phyloP scores from a whole-genome alignment of 2,888 invertebrate species.

The Apodemia duryi region DNA sequence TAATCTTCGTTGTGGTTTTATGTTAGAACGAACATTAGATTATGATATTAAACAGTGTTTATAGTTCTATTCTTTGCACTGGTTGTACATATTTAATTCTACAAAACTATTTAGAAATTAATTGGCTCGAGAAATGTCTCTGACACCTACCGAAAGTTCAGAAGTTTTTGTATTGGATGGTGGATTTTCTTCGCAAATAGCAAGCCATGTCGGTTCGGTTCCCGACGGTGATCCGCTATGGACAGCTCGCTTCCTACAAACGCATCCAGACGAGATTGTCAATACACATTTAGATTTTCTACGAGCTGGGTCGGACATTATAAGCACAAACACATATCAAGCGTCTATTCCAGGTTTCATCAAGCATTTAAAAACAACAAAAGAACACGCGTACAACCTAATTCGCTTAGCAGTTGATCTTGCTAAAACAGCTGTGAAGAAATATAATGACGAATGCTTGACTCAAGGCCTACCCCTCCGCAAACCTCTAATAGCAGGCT shows the following conservation, averaged over 20 bases:
- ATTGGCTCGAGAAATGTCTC: too few species aligned
- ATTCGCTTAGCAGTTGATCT: slow-evolving; percentile 86
- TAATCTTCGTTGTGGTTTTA: too few species aligned
- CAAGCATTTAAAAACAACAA: slow-evolving; percentile 83
- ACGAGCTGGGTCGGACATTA: slow-evolving; percentile 91
- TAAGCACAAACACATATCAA: slow-evolving; percentile 94
- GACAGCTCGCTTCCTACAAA: slow-evolving; percentile 89
- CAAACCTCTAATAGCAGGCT: slow-evolving; percentile 86
- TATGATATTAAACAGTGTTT: too few species aligned
- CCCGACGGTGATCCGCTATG: slow-evolving; percentile 92
- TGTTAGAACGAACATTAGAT: too few species aligned
- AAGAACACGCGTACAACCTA: slow-evolving; percentile 82
- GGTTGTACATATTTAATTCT: too few species aligned
- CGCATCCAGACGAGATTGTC: slow-evolving; percentile 86
- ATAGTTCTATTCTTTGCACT: too few species aligned
- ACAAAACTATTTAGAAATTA: too few species aligned
- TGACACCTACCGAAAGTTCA: too few species aligned
- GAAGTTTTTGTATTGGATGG: slow-evolving; percentile 79
- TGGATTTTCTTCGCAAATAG: slow-evolving; percentile 89
- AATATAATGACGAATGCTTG: slow-evolving; percentile 71
- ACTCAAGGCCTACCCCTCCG: slow-evolving; percentile 33
- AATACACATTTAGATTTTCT: slow-evolving; percentile 89
- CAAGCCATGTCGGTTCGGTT: slow-evolving; percentile 82
- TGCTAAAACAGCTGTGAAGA: slow-evolving; percentile 84
- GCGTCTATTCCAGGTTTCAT: slow-evolving; percentile 87